Conservation (phyloP, 2,113 vertebrate genomes). For the Catharus minimus region DNA sequence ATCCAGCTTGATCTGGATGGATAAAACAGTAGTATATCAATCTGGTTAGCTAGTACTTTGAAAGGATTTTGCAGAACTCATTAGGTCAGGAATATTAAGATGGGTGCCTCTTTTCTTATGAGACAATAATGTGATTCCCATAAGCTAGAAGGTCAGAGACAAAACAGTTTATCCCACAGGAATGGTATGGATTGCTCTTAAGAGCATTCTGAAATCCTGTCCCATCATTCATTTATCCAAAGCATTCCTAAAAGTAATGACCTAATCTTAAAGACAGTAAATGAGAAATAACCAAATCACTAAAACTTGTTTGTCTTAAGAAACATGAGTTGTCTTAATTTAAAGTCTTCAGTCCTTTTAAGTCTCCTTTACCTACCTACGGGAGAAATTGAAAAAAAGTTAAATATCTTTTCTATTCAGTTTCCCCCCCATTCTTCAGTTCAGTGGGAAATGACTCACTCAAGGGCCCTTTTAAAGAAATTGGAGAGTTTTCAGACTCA, state of each 20-base stretch:
- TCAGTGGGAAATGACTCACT: not conserved
- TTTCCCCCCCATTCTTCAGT: not conserved
- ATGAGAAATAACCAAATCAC: not conserved
- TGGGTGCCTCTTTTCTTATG: not conserved
- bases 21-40: not conserved
- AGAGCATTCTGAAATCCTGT: not conserved
- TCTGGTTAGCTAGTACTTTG: not conserved
- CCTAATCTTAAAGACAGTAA: not conserved
- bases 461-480: not conserved
- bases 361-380: not conserved
- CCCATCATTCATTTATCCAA: not conserved
- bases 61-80: slow-evolving; percentile 11
- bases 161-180: not conserved
- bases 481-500: not conserved
- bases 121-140: not conserved
- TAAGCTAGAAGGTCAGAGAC: not conserved
- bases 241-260: not conserved
- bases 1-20: slow-evolving; percentile 17
- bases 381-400: not conserved
- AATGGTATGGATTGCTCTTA: not conserved
- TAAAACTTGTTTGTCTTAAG: not conserved
- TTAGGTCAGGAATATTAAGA: slow-evolving; percentile 21
- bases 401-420: not conserved
- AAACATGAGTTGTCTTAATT: not conserved
- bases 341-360: not conserved